A percentile compares a stretch with the other conserved stretches of the same genome.
Evolutionary conservation across 2,888 invertebrate species (phyloP).

Genomic region (Furcula furcula): DNA sequence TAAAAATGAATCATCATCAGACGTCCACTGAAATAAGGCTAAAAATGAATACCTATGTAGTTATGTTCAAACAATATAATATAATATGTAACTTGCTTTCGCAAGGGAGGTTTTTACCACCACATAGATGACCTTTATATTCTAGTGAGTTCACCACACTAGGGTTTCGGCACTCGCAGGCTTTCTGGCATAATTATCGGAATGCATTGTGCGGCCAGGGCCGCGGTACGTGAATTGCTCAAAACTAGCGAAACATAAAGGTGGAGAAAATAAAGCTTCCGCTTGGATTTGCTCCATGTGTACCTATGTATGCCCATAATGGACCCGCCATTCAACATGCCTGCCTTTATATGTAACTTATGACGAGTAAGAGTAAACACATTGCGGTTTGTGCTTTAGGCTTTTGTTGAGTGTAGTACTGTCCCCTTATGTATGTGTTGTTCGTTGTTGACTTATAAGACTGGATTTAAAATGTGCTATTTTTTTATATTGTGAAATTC

Average conservation of each 20-base stretch:
- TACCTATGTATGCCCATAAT: conserved; percentile 20
- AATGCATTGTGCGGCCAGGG: conserved; percentile 62
- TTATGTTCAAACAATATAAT: conserved; percentile 17
- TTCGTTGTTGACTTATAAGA: neutral
- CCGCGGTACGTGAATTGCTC: conserved; percentile 60
- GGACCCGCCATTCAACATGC: conserved; percentile 16
- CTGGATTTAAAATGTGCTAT: too few relatives aligned
- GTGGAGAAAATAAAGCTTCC: conserved; percentile 45
- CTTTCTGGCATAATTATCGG: conserved; percentile 70
- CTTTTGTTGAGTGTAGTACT: conserved; percentile 8
- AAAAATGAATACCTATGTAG: neutral
- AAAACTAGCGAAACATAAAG: conserved; percentile 52
- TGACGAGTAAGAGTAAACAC: conserved; percentile 11
- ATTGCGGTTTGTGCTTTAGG: conserved; percentile 9
- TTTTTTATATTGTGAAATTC: neutral
- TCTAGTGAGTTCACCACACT: conserved; percentile 19
- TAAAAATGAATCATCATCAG: too few relatives aligned
- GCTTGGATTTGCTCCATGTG: conserved; percentile 29
- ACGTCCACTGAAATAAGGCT: too few relatives aligned
- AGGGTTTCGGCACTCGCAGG: conserved; percentile 48
- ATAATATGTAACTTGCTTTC: conserved; percentile 23
- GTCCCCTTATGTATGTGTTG: conserved; percentile 9
- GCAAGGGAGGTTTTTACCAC: too few relatives aligned
- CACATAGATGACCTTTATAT: conserved; percentile 21
- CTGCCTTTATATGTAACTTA: conserved; percentile 7